Percentiles rank a stretch among this genome's conserved stretches.
These are phyloP conservation scores for Chauna torquata DNA, from an alignment of 2,113 vertebrate species.

Conservation along the genomic window DNA sequence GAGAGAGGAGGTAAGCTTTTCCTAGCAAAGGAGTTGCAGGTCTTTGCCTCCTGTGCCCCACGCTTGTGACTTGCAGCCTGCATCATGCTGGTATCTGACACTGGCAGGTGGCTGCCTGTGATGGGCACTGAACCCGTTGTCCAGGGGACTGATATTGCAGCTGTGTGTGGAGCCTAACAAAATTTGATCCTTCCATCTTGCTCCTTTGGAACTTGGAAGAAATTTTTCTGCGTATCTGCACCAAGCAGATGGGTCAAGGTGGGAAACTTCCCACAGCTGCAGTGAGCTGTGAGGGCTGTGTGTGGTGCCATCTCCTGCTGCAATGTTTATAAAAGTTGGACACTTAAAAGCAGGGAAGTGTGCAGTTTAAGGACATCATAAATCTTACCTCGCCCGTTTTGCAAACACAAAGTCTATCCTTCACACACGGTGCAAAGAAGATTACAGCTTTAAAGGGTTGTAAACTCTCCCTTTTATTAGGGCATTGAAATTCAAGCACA, in stretches of 20 bases:
- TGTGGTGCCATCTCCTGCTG: neutral
- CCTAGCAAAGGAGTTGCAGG: neutral
- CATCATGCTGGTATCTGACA: rapidly evolving
- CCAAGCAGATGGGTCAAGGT: neutral
- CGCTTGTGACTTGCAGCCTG: rapidly evolving
- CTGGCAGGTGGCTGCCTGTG: too few relatives aligned
- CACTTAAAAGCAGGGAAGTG: neutral
- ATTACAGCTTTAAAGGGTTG: neutral
- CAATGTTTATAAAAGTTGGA: neutral
- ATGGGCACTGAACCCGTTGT: neutral
- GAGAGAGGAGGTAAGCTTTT: neutral
- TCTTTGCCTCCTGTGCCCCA: neutral
- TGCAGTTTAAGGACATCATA: neutral
- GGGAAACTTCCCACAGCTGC: neutral
- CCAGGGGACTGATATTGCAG: neutral
- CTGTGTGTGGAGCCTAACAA: neutral
- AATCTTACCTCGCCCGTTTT: neutral
- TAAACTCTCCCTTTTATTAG: neutral
- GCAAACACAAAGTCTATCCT: neutral
- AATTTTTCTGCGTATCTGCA: neutral
- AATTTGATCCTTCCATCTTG: neutral
- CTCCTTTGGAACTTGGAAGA: neutral
- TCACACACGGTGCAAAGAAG: neutral
- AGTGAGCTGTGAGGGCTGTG: neutral
- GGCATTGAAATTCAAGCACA: neutral